Evolutionary conservation across 2,888 invertebrate genomes (phyloP).

Genomic region (Ormyrus rosae): DNA sequence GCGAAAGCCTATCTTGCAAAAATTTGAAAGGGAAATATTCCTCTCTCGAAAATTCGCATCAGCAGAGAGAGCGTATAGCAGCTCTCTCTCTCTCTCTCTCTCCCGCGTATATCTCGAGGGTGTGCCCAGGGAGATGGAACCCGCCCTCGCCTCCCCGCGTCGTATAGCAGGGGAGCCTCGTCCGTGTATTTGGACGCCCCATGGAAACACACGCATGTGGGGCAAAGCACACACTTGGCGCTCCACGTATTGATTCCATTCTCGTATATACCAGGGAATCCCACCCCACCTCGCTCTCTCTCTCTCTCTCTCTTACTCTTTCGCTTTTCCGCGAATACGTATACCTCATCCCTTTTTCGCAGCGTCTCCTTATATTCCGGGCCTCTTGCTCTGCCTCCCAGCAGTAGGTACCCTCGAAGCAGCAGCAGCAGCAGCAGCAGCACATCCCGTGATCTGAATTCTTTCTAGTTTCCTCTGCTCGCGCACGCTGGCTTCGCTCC

Average conservation of each 20-base stretch:
- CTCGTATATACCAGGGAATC: slow-evolving; percentile 39
- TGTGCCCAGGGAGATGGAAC: slow-evolving; percentile 63
- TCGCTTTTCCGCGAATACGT: slow-evolving; percentile 51
- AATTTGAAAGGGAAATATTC: slow-evolving; percentile 63
- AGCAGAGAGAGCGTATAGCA: slow-evolving; percentile 65
- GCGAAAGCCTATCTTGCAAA: slow-evolving; percentile 57
- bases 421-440: slow-evolving; percentile 54
- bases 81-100: slow-evolving; percentile 56
- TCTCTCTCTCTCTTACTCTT: slow-evolving; percentile 39
- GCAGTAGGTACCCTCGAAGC: slow-evolving; percentile 36
- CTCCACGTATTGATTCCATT: slow-evolving; percentile 58
- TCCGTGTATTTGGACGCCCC: slow-evolving; percentile 54
- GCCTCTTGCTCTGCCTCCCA: slow-evolving; percentile 22
- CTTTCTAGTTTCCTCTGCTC: slow-evolving; percentile 69
- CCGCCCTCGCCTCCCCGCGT: slow-evolving; percentile 60
- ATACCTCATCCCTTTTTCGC: slow-evolving; percentile 11
- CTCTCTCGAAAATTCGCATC: slow-evolving; percentile 72
- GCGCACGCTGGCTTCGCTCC: slow-evolving; percentile 27
- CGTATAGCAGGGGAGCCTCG: slow-evolving; percentile 29
- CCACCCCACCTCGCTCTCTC: slow-evolving; percentile 3
- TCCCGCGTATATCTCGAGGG: slow-evolving; percentile 62
- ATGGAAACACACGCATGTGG: slow-evolving; percentile 56
- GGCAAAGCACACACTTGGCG: slow-evolving; percentile 52
- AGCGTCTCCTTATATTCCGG: slow-evolving; percentile 8
- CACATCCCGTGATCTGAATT: slow-evolving; percentile 73